Evolutionary conservation across 2,113 vertebrate genomes (phyloP).

Genomic region (Girardinichthys multiradiatus): DNA sequence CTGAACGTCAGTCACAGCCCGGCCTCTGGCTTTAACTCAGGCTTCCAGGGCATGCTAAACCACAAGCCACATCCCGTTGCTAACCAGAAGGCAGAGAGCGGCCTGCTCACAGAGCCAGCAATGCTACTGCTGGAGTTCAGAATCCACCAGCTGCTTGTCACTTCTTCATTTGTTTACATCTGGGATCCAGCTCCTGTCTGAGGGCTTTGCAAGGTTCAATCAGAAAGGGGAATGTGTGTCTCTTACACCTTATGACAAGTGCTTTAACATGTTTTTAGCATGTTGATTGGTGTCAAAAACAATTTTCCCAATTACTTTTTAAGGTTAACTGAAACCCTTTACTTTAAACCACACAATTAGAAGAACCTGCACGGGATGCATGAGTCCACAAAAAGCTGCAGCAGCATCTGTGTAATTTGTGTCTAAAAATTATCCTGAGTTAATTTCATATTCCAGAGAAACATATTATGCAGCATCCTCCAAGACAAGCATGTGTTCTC

Average conservation of each 20-base stretch:
- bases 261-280: no score
- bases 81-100: constrained; percentile 44
- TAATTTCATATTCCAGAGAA: constrained; percentile 4
- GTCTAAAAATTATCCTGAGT: constrained; percentile 21
- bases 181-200: not conserved
- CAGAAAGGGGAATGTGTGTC: not conserved
- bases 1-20: constrained; percentile 61
- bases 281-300: constrained; percentile 17
- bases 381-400: not conserved
- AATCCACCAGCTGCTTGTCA: constrained; percentile 11
- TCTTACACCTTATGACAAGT: not conserved
- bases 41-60: constrained; percentile 56
- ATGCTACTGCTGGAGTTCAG: constrained; percentile 16
- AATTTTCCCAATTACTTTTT: constrained; percentile 10
- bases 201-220: not conserved
- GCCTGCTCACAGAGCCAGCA: constrained; percentile 20
- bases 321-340: not conserved
- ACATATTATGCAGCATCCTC: constrained; percentile 1
- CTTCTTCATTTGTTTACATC: constrained; percentile 2
- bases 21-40: constrained; percentile 57
- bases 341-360: not conserved
- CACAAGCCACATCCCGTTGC: constrained; percentile 76
- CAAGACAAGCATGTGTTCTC: constrained; percentile 16
- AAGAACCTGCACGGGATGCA: not conserved
- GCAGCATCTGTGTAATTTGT: constrained; percentile 13